Base-by-base conservation (phyloP, 1,140 invertebrate genomes). In the Stegodyphus mimosarum region DNA sequence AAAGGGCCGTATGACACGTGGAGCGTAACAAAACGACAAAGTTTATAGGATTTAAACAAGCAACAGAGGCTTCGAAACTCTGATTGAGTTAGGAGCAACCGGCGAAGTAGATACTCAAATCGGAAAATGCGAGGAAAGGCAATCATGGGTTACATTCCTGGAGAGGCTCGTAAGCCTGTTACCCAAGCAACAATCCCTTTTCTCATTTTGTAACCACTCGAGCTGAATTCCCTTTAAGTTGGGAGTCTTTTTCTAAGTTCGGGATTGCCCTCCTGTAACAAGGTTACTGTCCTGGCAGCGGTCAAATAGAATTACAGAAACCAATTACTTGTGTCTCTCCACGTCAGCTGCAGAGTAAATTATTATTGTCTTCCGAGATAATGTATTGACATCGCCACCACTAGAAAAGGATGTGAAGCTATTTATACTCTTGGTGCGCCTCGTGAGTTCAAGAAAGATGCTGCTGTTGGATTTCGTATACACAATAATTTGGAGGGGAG, bases 21-120 rank as follows among this genome's bases (percentile, higher is more conserved):
- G 17, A 83, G 71, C 81, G 73, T 75, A 84, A 84, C 64, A 76
- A 76, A 84, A 84, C 72, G 55, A 48, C 67, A 74, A 84, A 84
- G 81, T 84, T 84, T 84, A 84, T 84, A 67, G 81, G 81, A 84
- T 84, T 84, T 84, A 84, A 84, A 84, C 81, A 84, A 84, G 81
- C 81, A 84, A 70, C 81, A 84, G 72, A 75, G 73, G 72, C 72
- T 70, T 76, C 49, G 72, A 60, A 33, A 81, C 48, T 48, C 63
- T 76, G 81, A 84, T 84, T 84, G 81, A 69, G 71, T 76, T 84
- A 69, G 17, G 55, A 60, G 55, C 55, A 15, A 15, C 80, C 18
- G 60, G 63, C 18, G 60, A 60, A 78, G 77, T 52, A 80, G 66
- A 63, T 78, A 69, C 76, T 78, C 51, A 50, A 64, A 76, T 64